Evolutionary conservation across 2,113 vertebrate species (phyloP).

Genomic region (Atrichornis clamosus): DNA sequence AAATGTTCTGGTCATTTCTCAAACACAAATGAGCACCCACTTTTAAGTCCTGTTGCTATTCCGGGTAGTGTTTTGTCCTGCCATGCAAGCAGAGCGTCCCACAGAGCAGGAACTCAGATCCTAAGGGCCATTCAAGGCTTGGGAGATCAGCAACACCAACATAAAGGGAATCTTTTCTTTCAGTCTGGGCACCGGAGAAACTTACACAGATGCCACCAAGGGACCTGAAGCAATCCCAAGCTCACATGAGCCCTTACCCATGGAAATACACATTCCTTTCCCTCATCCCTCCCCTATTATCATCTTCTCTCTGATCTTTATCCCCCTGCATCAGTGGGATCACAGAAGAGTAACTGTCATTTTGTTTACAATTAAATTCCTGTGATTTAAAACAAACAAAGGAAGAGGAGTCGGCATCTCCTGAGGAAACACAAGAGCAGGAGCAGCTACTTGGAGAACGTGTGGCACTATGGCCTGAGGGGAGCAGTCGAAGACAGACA

Average conservation of each 20-base stretch:
- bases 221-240: neutral
- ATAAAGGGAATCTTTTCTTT: neutral
- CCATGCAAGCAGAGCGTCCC: neutral
- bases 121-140: neutral
- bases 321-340: neutral
- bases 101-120: neutral
- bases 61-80: neutral
- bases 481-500: neutral
- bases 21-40: neutral
- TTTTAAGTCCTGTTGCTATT: neutral
- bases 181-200: neutral
- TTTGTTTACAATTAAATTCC: neutral
- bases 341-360: neutral
- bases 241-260: neutral
- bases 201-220: neutral
- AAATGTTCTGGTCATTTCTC: neutral
- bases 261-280: neutral
- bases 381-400: neutral
- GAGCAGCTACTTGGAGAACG: neutral
- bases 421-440: neutral
- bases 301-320: neutral
- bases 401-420: neutral
- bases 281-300: neutral
- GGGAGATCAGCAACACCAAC: neutral
- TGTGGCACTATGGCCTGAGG: accelerated